Evolutionary conservation across 2,797 vertebrate species (phyloP), one percentile per base, ranked within the genome.

Genomic region (Oreochromis mossambicus): DNA sequence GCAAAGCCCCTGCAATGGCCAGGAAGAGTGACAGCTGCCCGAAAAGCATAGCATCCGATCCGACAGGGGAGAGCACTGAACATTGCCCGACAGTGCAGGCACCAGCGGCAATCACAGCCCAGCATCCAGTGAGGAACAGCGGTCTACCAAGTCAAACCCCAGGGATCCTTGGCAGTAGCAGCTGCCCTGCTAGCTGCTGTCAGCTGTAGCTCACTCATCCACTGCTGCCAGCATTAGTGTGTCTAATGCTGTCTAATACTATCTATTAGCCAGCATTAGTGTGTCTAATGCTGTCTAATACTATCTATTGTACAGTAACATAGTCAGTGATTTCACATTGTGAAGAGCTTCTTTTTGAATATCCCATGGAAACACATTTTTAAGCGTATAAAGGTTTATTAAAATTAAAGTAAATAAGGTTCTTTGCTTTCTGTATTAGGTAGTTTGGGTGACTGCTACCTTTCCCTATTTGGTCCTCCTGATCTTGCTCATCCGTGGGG

Each of bases 381-480:
- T 79, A 7, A 63, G 32, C 8, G 29, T 3, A 21, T 43, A 38
- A 12, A 43, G 8, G 8, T 32, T 29, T 7, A 51, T 55, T 50
- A 48, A 63, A 24, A 32, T 26, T 41, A 41, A 9, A 9, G 8
- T 54, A 8, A 68, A 41, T 19, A 6, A 4, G 13, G 50, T 21
- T 26, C 0, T 58, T 17, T 70, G 2, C n/a, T 38, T 21, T 55
- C 55, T 77, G 5, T 8, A 66, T 48, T 84, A 99, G 99, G 98
- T 99, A 34, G 98, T 99, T 5, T 99, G 99, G 99, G 98, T 99
- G 90, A 99, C 99, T 1, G 99, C 99, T 66, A 99, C 98, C 0
- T 98, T 99, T 86, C 99, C 98, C 7, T 99, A 99, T 83, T 89
- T 99, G 92, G 97, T 99, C 76, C 97, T 99, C 84, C 84, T 97